A percentile compares a stretch with the other conserved stretches of the same genome.
These are phyloP conservation scores for Maniola jurtina DNA, from an alignment of 1,140 invertebrate species.

Conservation along the genomic window DNA sequence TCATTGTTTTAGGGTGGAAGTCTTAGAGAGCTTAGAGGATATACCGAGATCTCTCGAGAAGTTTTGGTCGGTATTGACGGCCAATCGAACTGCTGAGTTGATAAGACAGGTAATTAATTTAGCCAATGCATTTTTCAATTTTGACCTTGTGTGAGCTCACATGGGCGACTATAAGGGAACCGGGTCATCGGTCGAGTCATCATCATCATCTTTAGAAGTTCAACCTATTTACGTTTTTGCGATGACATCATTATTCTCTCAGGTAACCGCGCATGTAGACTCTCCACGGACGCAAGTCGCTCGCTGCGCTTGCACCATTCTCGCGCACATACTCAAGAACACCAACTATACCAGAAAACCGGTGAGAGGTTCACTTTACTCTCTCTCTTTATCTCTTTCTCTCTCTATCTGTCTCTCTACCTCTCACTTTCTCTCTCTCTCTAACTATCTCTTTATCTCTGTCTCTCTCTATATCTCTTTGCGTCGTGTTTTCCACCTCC, in stretches of 20 bases:
- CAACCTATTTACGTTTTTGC: too few relatives aligned
- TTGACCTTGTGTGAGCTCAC: too few relatives aligned
- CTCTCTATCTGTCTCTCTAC: too few relatives aligned
- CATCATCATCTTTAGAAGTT: too few relatives aligned
- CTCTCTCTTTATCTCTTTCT: too few relatives aligned
- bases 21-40: conserved; percentile 54
- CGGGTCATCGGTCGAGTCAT: too few relatives aligned
- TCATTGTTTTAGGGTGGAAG: conserved; percentile 45
- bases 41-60: conserved; percentile 49
- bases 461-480: too few relatives aligned
- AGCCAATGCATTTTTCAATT: not conserved
- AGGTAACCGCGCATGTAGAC: conserved; percentile 53
- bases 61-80: conserved; percentile 54
- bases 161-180: too few relatives aligned
- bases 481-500: too few relatives aligned
- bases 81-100: conserved; percentile 54
- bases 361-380: conserved; percentile 31
- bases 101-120: conserved; percentile 50
- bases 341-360: conserved; percentile 69
- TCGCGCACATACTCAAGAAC: conserved; percentile 56
- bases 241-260: conserved; percentile 3
- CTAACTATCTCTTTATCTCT: too few relatives aligned
- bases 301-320: conserved; percentile 48
- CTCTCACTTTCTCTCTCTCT: too few relatives aligned
- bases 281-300: conserved; percentile 63